phyloP scores from a whole-genome alignment of 2,797 vertebrate genomes.

The Myotis myotis region DNA sequence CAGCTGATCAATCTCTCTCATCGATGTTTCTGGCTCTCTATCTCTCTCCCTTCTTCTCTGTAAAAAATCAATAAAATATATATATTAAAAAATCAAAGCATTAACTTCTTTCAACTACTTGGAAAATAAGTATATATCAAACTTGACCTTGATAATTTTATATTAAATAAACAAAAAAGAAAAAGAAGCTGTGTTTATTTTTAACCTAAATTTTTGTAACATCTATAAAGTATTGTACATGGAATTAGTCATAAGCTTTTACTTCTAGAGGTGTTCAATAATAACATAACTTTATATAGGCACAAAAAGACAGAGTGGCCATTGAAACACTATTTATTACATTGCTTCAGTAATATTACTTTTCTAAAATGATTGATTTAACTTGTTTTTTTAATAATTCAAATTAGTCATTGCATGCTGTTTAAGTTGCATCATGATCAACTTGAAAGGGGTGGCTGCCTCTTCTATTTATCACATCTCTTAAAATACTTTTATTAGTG shows the following conservation, averaged over 20 bases:
- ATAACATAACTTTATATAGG: not conserved
- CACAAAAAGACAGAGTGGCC: not conserved
- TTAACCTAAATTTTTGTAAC: not conserved
- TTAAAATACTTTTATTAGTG: slow-evolving; percentile 7
- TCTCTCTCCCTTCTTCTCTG: too few species aligned
- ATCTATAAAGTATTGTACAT: not conserved
- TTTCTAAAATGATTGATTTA: not conserved
- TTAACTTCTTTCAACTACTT: not conserved
- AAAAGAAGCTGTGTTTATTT: not conserved
- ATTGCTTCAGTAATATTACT: not conserved
- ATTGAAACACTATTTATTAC: not conserved
- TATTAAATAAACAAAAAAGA: not conserved
- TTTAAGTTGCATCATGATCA: not conserved
- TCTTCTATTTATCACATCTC: not conserved
- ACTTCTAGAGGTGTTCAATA: not conserved
- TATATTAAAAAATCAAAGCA: not conserved
- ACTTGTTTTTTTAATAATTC: not conserved
- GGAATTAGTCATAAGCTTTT: not conserved
- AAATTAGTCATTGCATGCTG: not conserved
- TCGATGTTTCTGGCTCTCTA: too few species aligned
- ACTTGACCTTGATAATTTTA: not conserved
- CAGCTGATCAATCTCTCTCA: too few species aligned
- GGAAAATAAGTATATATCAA: not conserved
- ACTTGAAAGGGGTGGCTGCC: not conserved
- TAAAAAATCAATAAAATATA: too few species aligned